A percentile compares a stretch with the other conserved stretches of the same genome.
Evolutionary conservation across 2,888 invertebrate genomes (phyloP).

Genomic region (Fragum whitleyi): DNA sequence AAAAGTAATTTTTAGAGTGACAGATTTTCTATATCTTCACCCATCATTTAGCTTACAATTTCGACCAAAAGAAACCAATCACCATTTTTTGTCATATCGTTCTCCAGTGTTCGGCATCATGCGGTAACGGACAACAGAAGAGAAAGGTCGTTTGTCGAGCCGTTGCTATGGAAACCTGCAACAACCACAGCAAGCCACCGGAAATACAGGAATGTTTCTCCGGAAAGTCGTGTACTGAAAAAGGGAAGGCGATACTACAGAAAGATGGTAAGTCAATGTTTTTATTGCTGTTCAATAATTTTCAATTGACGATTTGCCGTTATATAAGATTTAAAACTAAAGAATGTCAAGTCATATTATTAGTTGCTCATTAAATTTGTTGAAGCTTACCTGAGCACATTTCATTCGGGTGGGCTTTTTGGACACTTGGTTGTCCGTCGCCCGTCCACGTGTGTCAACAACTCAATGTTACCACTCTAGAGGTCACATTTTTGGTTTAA

Average conservation of each 20-base stretch:
- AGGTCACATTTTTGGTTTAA: too few relatives aligned
- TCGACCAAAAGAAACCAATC: too few relatives aligned
- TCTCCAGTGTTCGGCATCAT: slow-evolving; percentile 92
- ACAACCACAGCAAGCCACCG: slow-evolving; percentile 49
- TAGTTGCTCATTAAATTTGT: too few relatives aligned
- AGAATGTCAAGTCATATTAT: background rate
- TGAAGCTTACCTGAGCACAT: too few relatives aligned
- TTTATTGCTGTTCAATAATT: too few relatives aligned
- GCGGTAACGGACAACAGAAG: slow-evolving; percentile 87
- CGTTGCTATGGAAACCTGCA: slow-evolving; percentile 42
- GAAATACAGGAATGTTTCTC: slow-evolving; percentile 49
- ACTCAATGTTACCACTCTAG: too few relatives aligned
- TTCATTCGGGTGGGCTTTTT: too few relatives aligned
- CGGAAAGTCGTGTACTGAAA: slow-evolving; percentile 45
- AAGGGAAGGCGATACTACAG: slow-evolving; percentile 35
- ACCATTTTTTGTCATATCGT: background rate
- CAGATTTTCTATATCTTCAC: too few relatives aligned
- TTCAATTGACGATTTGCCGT: background rate
- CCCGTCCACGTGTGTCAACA: too few relatives aligned
- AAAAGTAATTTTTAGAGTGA: too few relatives aligned
- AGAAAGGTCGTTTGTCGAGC: slow-evolving; percentile 86
- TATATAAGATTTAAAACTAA: background rate
- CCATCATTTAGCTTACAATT: too few relatives aligned
- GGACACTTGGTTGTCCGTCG: too few relatives aligned
- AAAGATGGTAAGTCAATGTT: slow-evolving; percentile 46